These are phyloP conservation scores for Amiota communis DNA, from an alignment of 2,888 invertebrate genomes.

Conservation along the genomic window DNA sequence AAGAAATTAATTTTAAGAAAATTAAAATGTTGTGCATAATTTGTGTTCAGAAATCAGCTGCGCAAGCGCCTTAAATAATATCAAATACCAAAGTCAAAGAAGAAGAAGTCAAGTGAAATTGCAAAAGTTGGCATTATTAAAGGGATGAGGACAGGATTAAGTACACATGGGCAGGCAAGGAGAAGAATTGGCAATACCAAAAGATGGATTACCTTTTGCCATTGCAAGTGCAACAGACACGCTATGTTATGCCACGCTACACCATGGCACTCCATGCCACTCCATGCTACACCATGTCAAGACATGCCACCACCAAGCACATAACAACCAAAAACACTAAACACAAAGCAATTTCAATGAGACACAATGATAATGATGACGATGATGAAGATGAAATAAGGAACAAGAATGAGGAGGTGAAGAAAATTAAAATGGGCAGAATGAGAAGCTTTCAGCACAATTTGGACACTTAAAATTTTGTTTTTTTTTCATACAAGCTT, in stretches of 20 bases:
- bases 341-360: no score
- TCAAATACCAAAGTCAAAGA: not conserved
- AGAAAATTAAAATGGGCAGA: no score
- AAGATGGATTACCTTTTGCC: slow-evolving; percentile 69
- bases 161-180: slow-evolving; percentile 32
- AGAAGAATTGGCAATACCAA: slow-evolving; percentile 47
- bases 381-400: no score
- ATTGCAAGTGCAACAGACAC: slow-evolving; percentile 67
- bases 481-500: no score
- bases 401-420: no score
- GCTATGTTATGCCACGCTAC: slow-evolving; percentile 59
- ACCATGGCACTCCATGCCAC: slow-evolving; percentile 66
- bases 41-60: slow-evolving; percentile 2
- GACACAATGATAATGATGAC: no score
- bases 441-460: no score
- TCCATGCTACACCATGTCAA: not conserved
- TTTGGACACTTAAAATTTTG: no score
- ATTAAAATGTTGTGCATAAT: not conserved
- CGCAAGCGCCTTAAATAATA: not conserved
- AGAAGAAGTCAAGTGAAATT: not conserved
- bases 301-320: no score
- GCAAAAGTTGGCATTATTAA: not conserved
- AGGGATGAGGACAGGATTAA: not conserved
- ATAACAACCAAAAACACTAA: no score
- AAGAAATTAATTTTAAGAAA: slow-evolving; percentile 5